Evolutionary conservation across 37 sponge, comb jelly and placozoan genomes (phyloP), one percentile per base, ranked within the genome.

Genomic region (Oopsacas minuta): DNA sequence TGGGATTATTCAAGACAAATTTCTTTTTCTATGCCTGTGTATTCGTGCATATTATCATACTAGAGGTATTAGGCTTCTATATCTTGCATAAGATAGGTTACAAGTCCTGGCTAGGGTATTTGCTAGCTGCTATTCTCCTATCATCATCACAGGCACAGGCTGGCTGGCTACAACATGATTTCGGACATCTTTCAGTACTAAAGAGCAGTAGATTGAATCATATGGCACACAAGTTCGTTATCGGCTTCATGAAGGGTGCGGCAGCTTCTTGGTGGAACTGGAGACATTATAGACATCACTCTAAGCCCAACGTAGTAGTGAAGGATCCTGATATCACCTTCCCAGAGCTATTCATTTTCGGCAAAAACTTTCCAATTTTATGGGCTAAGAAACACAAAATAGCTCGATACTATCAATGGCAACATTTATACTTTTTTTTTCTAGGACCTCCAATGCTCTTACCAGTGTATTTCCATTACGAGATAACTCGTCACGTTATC

Each of bases 81-180:
- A 37, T 87, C 23, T 86, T 92, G 23, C 87, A 86, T 85, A 85
- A 88, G 53, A 88, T 81, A 83, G 86, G 86, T 0, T 89, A 89
- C 35, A 87, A 81, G 53, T 23, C 25, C 37, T 92, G 93, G 93
- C 20, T 46, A 10, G 36, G 90, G 0, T 92, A 87, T 85, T 32
- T 87, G 28, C 39, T 85, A 0, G 85, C 93, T 36, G 85, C 85
- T 15, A 82, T 85, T 0, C 52, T 86, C n/a, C 0, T 88, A 22
- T 22, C 82, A 20, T 37, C 81, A 0, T 39, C 86, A 12, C 93
- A 92, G 87, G 93, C 93, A 0, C 93, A 92, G 52, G 87, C 90
- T 37, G 93, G 93, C 36, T 92, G 93, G 93, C 86, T 92, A 81
- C 93, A 92, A 75, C 93, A 92, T 37, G 93, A 92, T 82, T 92